Conservation (phyloP, 2,113 vertebrate genomes). For the cattle (Bos taurus) region ARS-UCD2.0 NC_037336.1:31726501-31727000, state of each 20-base stretch:
- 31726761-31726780: neutral
- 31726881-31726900: neutral
- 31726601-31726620: neutral
- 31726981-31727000: neutral
- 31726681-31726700: neutral
- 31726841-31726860: neutral
- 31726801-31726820: neutral
- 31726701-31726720: neutral
- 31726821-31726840: neutral
- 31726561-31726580: neutral
- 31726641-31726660: neutral
- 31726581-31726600: conserved; percentile 9
- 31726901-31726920: neutral
- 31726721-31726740: neutral
- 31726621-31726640: neutral
- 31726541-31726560: neutral
- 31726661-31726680: neutral
- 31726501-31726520: neutral
- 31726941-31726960: neutral
- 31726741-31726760: neutral
- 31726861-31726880: neutral
- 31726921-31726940: neutral
- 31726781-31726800: neutral
- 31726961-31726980: neutral
- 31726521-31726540: neutral